phyloP scores from a whole-genome alignment of 2,113 vertebrate species.

The pig (Sus scrofa) region DNA sequence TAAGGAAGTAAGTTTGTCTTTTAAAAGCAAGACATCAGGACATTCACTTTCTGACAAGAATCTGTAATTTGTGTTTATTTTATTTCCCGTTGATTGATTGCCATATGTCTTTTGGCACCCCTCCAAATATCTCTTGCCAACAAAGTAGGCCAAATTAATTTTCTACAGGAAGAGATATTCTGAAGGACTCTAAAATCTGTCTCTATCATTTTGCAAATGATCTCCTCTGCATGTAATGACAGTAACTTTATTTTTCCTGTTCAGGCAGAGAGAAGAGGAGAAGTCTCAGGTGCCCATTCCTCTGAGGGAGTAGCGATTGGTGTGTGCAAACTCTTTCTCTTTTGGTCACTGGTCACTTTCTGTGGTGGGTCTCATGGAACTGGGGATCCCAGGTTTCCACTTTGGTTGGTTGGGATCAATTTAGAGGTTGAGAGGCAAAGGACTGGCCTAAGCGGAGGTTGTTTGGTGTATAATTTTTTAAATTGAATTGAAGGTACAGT shows the following conservation, averaged over 20 bases:
- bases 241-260: constrained; percentile 79
- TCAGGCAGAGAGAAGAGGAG: constrained; percentile 69
- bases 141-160: constrained; percentile 87
- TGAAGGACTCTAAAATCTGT: constrained; percentile 84
- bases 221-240: constrained; percentile 73
- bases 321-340: not conserved
- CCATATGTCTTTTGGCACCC: constrained; percentile 85
- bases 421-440: not conserved
- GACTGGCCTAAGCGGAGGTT: not conserved
- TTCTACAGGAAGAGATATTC: constrained; percentile 84
- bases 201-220: constrained; percentile 84
- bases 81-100: constrained; percentile 87
- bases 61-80: constrained; percentile 86
- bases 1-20: constrained; percentile 59
- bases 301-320: not conserved
- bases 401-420: not conserved
- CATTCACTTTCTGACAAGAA: constrained; percentile 82
- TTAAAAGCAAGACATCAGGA: constrained; percentile 78
- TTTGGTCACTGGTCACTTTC: not conserved
- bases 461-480: too few species aligned
- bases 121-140: constrained; percentile 86
- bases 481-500: not conserved
- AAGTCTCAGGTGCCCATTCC: constrained; percentile 56
- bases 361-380: not conserved
- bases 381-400: not conserved